Percentiles rank a stretch among this genome's conserved stretches.
phyloP scores from a whole-genome alignment of 2,113 vertebrate genomes.

The Crypturellus undulatus region DNA sequence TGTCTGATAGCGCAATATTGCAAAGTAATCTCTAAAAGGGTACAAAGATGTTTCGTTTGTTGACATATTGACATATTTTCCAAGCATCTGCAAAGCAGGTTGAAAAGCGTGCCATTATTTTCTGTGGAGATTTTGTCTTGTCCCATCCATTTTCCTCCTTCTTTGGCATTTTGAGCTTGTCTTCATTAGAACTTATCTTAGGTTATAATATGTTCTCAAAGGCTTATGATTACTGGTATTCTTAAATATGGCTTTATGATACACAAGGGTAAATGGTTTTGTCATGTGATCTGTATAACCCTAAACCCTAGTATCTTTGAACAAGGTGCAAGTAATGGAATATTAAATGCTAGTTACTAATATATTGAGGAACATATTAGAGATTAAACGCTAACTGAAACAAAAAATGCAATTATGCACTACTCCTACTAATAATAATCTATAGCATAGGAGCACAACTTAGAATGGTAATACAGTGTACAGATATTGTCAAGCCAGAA shows the following conservation, averaged over 20 bases:
- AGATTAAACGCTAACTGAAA: background rate
- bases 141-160: background rate
- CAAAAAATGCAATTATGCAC: background rate
- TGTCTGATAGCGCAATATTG: background rate
- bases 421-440: background rate
- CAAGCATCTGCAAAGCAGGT: background rate
- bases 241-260: background rate
- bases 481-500: background rate
- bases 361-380: background rate
- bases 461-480: background rate
- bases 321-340: background rate
- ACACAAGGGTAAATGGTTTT: background rate
- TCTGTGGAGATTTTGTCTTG: background rate
- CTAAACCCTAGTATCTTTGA: background rate
- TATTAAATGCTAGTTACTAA: background rate
- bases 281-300: accelerated
- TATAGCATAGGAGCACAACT: background rate
- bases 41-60: background rate
- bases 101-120: background rate
- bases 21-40: background rate
- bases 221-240: accelerated
- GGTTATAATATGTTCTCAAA: background rate
- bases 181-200: background rate
- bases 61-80: background rate
- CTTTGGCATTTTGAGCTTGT: background rate